Base-by-base conservation (phyloP, 2,797 vertebrate genomes). In the Pipistrellus kuhlii region DNA sequence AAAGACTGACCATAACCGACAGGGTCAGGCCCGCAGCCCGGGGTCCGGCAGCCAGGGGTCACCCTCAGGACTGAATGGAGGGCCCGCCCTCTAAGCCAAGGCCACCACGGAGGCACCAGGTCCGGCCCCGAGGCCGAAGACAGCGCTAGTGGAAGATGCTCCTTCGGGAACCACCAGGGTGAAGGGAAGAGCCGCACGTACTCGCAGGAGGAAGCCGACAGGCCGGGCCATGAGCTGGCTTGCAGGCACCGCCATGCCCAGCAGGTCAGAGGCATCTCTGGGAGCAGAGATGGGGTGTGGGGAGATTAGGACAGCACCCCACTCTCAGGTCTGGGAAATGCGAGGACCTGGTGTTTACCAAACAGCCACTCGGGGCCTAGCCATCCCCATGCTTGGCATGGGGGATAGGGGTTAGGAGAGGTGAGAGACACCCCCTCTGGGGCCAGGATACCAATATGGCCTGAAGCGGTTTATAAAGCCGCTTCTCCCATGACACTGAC, bases 21-120 rank as follows among this genome's bases (percentile, higher is more conserved):
- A 41, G 64, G 27, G 35, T 10, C 38, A 44, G 3, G 0, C 27
- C 48, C 32, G 14, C 51, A 57, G 55, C 59, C 23, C n/a, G 5
- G 9, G 23, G n/a, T 14, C 35, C 32, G 21, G 41, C 48, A 59
- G 30, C 23, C 35, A 4, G 1, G 18, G 25, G 11, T 35, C 3
- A 4, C 64, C 30, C n/a, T 66, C 44, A 2, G 71, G 38, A 21
- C 48, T 32, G 12, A 44, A 48, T 12, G 2, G 8, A 5, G 59
- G 25, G 14, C 8, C 9, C 20, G 2, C 5, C n/a, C 48, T 0
- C 0, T 0, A 14, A 72, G 14, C 48, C 64, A 8, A 30, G 12
- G 57, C 55, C 66, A 15, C 25, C 46, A 27, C 15, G 18, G 59
- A 46, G 66, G 66, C 46, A 32, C 35, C 13, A 30, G 38, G 27